Evolutionary conservation across 2,113 vertebrate species (phyloP).

Genomic region (Ameiurus melas): DNA sequence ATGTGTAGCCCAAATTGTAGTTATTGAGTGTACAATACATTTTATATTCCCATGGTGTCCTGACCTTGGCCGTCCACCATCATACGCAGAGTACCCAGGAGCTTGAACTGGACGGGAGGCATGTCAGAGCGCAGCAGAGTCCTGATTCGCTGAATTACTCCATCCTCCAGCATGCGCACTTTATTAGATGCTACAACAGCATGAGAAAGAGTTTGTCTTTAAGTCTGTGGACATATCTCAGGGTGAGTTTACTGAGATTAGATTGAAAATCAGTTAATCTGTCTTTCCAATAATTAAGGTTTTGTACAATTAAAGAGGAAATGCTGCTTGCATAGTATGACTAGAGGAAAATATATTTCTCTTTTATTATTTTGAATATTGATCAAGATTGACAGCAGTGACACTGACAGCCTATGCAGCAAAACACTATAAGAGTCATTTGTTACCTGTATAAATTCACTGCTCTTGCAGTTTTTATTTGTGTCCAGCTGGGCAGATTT

Average conservation of each 20-base stretch:
- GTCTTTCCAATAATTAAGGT: not conserved
- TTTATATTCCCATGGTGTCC: conserved; percentile 2
- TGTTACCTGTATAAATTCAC: not conserved
- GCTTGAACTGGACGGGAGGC: conserved; percentile 83
- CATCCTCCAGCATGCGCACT: conserved; percentile 80
- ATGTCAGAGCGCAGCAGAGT: conserved; percentile 79
- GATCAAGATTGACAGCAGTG: not conserved
- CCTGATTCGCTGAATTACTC: conserved; percentile 75
- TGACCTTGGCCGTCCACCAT: conserved; percentile 86
- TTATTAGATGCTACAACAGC: conserved; percentile 74
- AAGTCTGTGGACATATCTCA: not conserved
- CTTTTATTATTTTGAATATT: not conserved
- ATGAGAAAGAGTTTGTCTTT: conserved; percentile 6
- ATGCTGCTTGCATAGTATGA: not conserved
- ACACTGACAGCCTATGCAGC: too few relatives aligned
- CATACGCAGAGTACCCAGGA: conserved; percentile 82
- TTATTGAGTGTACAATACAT: too few relatives aligned
- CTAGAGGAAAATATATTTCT: not conserved
- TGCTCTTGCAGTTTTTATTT: not conserved
- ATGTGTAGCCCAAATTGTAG: not conserved
- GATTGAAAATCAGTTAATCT: not conserved
- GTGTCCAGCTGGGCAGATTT: not conserved
- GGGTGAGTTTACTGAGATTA: not conserved
- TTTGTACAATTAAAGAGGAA: not conserved
- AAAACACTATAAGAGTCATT: not conserved